Evolutionary conservation across 2,113 vertebrate genomes (phyloP).

Genomic region (Turdus rufiventris): DNA sequence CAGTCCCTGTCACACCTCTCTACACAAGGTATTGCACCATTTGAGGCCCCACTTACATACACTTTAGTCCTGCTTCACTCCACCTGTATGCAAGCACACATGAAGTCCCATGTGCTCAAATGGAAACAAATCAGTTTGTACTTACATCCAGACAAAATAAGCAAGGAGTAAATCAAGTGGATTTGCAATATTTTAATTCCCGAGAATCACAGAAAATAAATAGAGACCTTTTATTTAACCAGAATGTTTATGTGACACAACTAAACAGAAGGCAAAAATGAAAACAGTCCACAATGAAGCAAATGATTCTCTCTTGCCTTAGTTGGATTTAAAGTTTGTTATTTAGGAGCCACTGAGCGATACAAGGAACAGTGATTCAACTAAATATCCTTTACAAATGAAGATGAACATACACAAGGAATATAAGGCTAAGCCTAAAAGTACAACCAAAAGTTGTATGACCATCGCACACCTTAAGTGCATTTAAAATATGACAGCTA

Average conservation of each 20-base stretch:
- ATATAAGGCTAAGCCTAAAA: background rate
- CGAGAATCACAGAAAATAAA: background rate
- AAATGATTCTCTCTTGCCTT: background rate
- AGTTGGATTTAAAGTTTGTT: background rate
- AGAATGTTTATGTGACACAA: background rate
- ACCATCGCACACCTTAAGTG: background rate
- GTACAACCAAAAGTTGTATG: background rate
- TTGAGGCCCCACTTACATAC: background rate
- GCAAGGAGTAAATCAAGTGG: background rate
- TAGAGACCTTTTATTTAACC: background rate
- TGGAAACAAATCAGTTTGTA: background rate
- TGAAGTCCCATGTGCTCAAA: fast-evolving
- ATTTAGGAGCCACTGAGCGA: background rate
- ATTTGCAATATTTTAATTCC: background rate
- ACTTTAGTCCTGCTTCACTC: background rate
- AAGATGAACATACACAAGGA: background rate
- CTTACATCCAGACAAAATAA: background rate
- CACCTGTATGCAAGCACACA: background rate
- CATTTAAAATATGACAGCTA: background rate
- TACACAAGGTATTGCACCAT: background rate
- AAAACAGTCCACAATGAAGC: background rate
- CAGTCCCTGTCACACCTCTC: background rate
- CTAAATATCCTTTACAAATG: background rate
- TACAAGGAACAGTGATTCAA: background rate
- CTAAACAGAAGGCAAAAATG: background rate